Evolutionary conservation across 2,113 vertebrate species (phyloP).

Genomic region (Hirundichthys speculiger): DNA sequence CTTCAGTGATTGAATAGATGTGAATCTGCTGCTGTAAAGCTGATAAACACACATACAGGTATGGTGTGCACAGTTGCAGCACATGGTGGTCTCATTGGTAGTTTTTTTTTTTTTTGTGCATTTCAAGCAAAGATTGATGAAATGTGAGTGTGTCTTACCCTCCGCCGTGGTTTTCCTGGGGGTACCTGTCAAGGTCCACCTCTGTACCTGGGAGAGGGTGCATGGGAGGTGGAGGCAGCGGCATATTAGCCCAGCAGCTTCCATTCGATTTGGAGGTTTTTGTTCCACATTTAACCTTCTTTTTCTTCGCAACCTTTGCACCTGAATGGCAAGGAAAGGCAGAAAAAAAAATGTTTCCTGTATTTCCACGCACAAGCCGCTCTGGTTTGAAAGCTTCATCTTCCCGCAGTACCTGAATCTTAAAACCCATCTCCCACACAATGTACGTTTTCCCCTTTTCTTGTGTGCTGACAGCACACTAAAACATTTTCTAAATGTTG

Average conservation of each 20-base stretch:
- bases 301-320: slow-evolving; percentile 96
- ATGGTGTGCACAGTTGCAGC: slow-evolving; percentile 14
- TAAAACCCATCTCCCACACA: slow-evolving; percentile 27
- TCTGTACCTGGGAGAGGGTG: slow-evolving; percentile 95
- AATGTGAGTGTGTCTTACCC: slow-evolving; percentile 79
- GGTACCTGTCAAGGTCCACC: slow-evolving; percentile 93
- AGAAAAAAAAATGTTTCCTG: background rate
- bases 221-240: slow-evolving; percentile 93
- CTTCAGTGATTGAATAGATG: too few relatives aligned
- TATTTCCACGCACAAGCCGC: background rate
- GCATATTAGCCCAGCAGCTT: slow-evolving; percentile 92
- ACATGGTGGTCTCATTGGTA: slow-evolving; percentile 18
- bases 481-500: slow-evolving; percentile 61
- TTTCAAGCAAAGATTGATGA: slow-evolving; percentile 42
- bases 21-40: too few relatives aligned
- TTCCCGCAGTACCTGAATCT: slow-evolving; percentile 21
- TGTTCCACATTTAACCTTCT: slow-evolving; percentile 91
- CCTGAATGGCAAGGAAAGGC: slow-evolving; percentile 76
- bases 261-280: slow-evolving; percentile 93
- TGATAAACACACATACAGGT: too few relatives aligned
- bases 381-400: slow-evolving; percentile 36
- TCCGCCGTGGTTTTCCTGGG: slow-evolving; percentile 87
- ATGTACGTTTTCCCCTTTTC: slow-evolving; percentile 40
- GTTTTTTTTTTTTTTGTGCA: slow-evolving; percentile 10
- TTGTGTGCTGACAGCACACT: slow-evolving; percentile 51